phyloP scores from a whole-genome alignment of 2,113 vertebrate species.

The Nanorana parkeri region DNA sequence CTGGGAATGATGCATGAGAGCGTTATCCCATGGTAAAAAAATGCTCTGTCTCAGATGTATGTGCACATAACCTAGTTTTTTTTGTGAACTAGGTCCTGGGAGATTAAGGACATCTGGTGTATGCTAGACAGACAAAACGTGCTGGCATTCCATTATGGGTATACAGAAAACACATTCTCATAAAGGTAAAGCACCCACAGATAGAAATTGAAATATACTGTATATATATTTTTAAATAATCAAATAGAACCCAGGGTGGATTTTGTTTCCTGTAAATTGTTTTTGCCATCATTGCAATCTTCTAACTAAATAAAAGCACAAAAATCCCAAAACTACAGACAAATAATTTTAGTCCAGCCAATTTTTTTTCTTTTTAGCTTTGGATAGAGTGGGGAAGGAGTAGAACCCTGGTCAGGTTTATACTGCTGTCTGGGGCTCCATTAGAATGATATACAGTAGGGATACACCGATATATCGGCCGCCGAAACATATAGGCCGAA shows the following conservation, averaged over 20 bases:
- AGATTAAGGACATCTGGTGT: constrained; percentile 58
- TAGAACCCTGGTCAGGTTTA: too few species aligned
- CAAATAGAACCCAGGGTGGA: not conserved
- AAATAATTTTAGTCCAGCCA: too few species aligned
- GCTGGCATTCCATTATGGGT: constrained; percentile 51
- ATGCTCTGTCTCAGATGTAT: constrained; percentile 52
- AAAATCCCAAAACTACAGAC: too few species aligned
- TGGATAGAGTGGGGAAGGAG: too few species aligned
- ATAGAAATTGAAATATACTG: constrained; percentile 30
- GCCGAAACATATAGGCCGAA: too few species aligned
- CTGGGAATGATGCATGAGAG: constrained; percentile 56
- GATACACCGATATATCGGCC: too few species aligned
- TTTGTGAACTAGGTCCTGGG: constrained; percentile 55
- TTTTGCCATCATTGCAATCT: too few species aligned
- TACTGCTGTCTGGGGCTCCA: too few species aligned
- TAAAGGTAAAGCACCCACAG: constrained; percentile 46
- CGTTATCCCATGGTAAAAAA: constrained; percentile 54
- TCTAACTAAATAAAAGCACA: too few species aligned
- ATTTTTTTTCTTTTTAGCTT: too few species aligned
- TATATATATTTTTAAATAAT: not conserved
- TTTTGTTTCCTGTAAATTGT: not conserved
- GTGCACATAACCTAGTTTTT: constrained; percentile 56
- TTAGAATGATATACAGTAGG: too few species aligned
- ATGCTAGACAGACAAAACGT: constrained; percentile 57
- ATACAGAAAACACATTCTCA: constrained; percentile 44